A percentile compares a stretch with the other conserved stretches of the same genome.
Conservation (phyloP, 2,797 vertebrate species). For the Peromyscus eremicus region DNA sequence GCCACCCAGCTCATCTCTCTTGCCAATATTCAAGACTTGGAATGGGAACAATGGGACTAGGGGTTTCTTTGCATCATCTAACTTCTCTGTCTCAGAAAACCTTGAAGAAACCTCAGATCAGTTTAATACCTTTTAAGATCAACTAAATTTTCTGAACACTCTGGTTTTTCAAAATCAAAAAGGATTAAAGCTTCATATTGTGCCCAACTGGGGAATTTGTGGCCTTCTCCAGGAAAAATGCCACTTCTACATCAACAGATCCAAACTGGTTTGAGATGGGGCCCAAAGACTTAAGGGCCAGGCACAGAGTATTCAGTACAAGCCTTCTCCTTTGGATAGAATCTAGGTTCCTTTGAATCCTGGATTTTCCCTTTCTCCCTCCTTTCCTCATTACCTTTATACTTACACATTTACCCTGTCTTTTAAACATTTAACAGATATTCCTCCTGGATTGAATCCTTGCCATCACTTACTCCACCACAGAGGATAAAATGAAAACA, state of each 20-base stretch:
- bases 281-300: too few species aligned
- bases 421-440: too few species aligned
- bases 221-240: neutral
- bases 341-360: too few species aligned
- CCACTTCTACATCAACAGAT: neutral
- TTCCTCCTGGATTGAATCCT: too few species aligned
- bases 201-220: neutral
- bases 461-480: too few species aligned
- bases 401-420: too few species aligned
- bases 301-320: too few species aligned
- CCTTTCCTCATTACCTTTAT: too few species aligned
- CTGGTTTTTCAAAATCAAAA: neutral
- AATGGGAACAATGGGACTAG: neutral
- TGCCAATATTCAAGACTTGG: neutral
- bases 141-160: neutral
- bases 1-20: neutral
- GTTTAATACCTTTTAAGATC: neutral
- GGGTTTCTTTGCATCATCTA: neutral
- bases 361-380: too few species aligned
- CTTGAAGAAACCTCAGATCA: neutral
- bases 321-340: too few species aligned
- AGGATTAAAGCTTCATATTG: neutral
- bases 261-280: too few species aligned
- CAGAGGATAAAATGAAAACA: too few species aligned
- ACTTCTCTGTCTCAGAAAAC: neutral